Evolutionary conservation across 2,888 invertebrate species (phyloP), one percentile per base, ranked within the genome.

Genomic region (Oscheius sp.): DNA sequence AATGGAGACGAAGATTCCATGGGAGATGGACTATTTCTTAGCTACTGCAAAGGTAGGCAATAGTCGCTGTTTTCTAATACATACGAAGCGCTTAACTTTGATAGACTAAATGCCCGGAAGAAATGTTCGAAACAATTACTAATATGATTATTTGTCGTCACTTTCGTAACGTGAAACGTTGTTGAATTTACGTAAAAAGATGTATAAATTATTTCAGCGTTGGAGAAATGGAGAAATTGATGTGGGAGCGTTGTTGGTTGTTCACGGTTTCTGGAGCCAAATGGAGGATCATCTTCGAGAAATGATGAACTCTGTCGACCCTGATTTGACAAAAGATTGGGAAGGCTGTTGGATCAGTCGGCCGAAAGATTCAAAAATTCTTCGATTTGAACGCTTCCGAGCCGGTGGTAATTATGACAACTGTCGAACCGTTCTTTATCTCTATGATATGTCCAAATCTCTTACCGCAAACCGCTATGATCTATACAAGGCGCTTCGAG

Each of bases 381-480:
- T 57, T 8, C 36, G 57, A 8, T 57, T 57, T 22, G 57, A 57
- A 14, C 57, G 57, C n/a, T 57, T 57, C 57, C 57, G 57, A 5
- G 57, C 57, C 12, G 57, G 57, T 24, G 57, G 57, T 2, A 57
- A 57, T 14, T 57, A 57, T 22, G 57, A 57, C 26, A 57, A 57
- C 41, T 36, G 38, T 36, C 57, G 57, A 14, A 57, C 57, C 1
- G 57, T 57, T 2, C 41, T 57, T 12, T 57, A 57, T 17, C 8
- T 38, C 38, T 57, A 57, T 24, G 41, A 57, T 26, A 26, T 22
- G 41, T 22, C 20, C 5, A n/a, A 22, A 9, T 57, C 57, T 28
- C 41, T 57, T 22, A 57, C 57, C 2, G 26, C 38, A 8, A 57
- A 57, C 41, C 57, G 57, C 20, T 57, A 57, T 26, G 20, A 36